Evolutionary conservation across 1,140 invertebrate species (phyloP).

Genomic region (Helicoverpa zea): DNA sequence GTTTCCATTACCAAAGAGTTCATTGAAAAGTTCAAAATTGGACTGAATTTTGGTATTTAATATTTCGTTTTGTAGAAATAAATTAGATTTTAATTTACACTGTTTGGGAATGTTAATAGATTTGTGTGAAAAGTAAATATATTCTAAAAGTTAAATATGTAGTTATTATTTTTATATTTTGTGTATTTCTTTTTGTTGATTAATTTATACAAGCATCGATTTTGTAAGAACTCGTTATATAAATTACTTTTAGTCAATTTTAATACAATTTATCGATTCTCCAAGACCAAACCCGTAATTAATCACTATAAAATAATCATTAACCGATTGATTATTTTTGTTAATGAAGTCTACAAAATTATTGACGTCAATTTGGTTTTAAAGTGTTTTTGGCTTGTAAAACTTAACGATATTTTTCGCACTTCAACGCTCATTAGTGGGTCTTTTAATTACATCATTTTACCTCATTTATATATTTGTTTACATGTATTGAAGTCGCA

Average conservation of each 20-base stretch:
- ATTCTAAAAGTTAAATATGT: not conserved
- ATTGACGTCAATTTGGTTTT: not conserved
- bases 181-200: too few relatives aligned
- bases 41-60: not conserved
- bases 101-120: not conserved
- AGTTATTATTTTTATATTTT: too few relatives aligned
- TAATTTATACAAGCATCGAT: too few relatives aligned
- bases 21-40: slow-evolving; percentile 16
- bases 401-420: slow-evolving; percentile 28
- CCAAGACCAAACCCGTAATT: not conserved
- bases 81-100: too few relatives aligned
- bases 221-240: not conserved
- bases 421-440: slow-evolving; percentile 16
- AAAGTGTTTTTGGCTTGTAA: not conserved
- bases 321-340: not conserved
- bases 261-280: too few relatives aligned
- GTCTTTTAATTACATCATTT: not conserved
- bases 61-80: not conserved
- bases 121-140: not conserved
- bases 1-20: slow-evolving; percentile 1
- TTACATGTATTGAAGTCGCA: too few relatives aligned
- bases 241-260: too few relatives aligned
- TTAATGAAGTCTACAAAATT: not conserved
- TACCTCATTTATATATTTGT: not conserved
- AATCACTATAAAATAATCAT: not conserved